Conservation (phyloP, 2,113 vertebrate species). For the Odocoileus hemionus region DNA sequence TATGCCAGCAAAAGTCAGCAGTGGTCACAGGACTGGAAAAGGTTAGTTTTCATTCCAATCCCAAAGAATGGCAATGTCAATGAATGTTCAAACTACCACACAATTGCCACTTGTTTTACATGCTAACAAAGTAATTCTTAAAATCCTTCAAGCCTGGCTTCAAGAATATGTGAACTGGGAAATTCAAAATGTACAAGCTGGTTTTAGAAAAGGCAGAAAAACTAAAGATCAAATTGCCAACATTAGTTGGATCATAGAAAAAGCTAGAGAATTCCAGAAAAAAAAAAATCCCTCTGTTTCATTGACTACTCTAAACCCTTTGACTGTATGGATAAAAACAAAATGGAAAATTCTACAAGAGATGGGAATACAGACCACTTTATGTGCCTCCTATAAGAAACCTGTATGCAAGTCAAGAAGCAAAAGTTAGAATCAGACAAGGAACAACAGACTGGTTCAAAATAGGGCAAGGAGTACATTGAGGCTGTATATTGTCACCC, state of each 20-base stretch:
- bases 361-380: not conserved
- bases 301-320: too few relatives aligned
- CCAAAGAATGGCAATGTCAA: not conserved
- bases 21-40: not conserved
- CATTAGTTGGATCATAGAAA: too few relatives aligned
- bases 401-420: too few relatives aligned
- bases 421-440: too few relatives aligned
- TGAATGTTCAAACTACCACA: not conserved
- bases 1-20: not conserved
- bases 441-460: too few relatives aligned
- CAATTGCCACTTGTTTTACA: not conserved
- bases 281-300: too few relatives aligned
- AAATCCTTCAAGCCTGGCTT: not conserved
- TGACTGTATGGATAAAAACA: not conserved
- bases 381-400: not conserved
- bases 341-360: not conserved
- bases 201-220: too few relatives aligned
- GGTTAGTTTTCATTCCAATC: not conserved
- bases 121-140: not conserved
- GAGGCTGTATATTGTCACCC: too few relatives aligned
- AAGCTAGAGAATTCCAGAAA: too few relatives aligned
- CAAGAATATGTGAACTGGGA: not conserved
- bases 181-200: not conserved
- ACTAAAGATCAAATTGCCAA: too few relatives aligned
- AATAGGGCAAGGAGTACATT: too few relatives aligned